Conservation (phyloP, 1,140 invertebrate genomes). For the Ceratosolen solmsi region DNA sequence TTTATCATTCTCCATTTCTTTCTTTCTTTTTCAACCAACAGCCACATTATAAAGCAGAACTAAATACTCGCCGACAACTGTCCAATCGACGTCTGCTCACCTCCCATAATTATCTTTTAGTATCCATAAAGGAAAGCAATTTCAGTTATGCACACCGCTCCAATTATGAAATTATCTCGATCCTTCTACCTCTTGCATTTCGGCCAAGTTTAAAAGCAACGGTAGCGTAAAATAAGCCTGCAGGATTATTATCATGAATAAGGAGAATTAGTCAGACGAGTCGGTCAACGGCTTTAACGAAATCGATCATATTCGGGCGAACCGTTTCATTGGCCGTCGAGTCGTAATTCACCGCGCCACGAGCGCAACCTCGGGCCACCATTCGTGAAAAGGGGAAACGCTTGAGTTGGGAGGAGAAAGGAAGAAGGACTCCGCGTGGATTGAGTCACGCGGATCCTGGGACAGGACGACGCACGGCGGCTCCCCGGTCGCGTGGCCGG, state of each 20-base stretch:
- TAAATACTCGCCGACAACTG: background rate
- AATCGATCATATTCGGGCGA: background rate
- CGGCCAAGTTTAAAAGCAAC: no score
- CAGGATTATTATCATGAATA: no score
- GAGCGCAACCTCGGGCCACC: background rate
- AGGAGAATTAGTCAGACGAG: no score
- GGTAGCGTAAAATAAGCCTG: no score
- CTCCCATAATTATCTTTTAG: background rate
- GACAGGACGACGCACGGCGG: conserved; percentile 24
- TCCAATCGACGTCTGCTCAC: background rate
- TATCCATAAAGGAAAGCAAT: background rate
- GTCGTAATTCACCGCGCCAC: background rate
- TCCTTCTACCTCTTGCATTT: background rate
- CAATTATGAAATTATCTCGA: background rate
- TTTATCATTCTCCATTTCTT: background rate
- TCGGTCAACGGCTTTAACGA: no score
- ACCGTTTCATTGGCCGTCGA: background rate
- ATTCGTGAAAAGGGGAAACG: background rate
- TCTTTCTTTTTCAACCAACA: background rate
- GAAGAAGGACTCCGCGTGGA: conserved; percentile 18
- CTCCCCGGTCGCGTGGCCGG: conserved; percentile 2
- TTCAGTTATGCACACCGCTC: background rate
- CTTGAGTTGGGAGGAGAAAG: no score
- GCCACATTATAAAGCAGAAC: background rate
- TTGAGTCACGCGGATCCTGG: conserved; percentile 34